Percentiles rank a stretch among this genome's conserved stretches.
Evolutionary conservation across 2,113 vertebrate genomes (phyloP).

Genomic region (Sorex fumeus): DNA sequence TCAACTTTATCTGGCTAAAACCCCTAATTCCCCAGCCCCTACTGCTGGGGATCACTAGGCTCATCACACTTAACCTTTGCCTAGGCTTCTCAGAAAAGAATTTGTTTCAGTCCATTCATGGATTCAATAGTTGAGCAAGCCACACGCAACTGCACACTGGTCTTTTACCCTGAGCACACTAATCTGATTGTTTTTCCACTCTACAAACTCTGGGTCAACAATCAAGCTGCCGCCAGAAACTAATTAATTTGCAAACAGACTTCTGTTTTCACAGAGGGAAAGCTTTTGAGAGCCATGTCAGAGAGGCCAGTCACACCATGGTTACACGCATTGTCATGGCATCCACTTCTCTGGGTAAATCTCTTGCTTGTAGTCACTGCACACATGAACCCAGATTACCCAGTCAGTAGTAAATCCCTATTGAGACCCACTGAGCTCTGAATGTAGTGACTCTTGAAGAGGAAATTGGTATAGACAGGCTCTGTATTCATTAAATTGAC

Average conservation of each 20-base stretch:
- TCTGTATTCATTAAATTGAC: slow-evolving; percentile 86
- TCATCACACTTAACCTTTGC: slow-evolving; percentile 93
- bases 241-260: slow-evolving; percentile 93
- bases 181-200: slow-evolving; percentile 93
- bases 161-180: slow-evolving; percentile 90
- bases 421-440: slow-evolving; percentile 84
- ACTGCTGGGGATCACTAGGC: slow-evolving; percentile 84
- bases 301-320: slow-evolving; percentile 88
- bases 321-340: slow-evolving; percentile 90
- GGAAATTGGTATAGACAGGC: slow-evolving; percentile 87
- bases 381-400: slow-evolving; percentile 90
- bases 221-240: slow-evolving; percentile 92
- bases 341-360: slow-evolving; percentile 88
- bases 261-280: slow-evolving; percentile 91
- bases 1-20: slow-evolving; percentile 84
- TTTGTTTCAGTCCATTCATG: slow-evolving; percentile 90
- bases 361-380: slow-evolving; percentile 89
- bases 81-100: slow-evolving; percentile 88
- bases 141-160: slow-evolving; percentile 86
- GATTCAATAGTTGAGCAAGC: slow-evolving; percentile 89
- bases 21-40: slow-evolving; percentile 76
- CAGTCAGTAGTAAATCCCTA: slow-evolving; percentile 89
- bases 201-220: slow-evolving; percentile 92
- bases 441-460: slow-evolving; percentile 83
- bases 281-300: slow-evolving; percentile 91